Percentiles rank a stretch among this genome's conserved stretches.
phyloP scores from a whole-genome alignment of 1,140 invertebrate species.

The Nasonia vitripennis region DNA sequence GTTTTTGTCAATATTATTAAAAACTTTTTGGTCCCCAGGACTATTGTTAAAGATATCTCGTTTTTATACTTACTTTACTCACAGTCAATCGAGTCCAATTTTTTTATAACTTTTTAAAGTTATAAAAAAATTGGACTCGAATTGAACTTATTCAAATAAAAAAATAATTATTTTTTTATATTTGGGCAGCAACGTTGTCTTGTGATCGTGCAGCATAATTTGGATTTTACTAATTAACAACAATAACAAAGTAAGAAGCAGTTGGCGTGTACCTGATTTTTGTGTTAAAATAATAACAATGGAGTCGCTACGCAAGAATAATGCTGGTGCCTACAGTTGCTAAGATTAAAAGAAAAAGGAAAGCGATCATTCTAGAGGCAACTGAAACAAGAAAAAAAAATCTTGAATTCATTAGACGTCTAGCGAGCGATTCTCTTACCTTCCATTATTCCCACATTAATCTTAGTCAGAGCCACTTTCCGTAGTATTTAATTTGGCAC shows the following conservation, averaged over 20 bases:
- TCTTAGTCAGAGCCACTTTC: slow-evolving; percentile 20
- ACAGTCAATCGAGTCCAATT: too few species aligned
- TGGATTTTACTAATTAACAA: slow-evolving; percentile 1
- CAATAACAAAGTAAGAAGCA: neutral
- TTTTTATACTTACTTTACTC: slow-evolving; percentile 69
- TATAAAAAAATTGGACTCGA: neutral
- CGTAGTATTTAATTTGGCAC: neutral
- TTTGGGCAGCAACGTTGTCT: slow-evolving; percentile 8
- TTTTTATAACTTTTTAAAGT: neutral
- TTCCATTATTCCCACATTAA: slow-evolving; percentile 34
- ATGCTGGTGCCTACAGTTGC: slow-evolving; percentile 64
- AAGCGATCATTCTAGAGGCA: neutral
- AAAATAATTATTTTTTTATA: slow-evolving; percentile 36
- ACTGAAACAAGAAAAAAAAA: neutral
- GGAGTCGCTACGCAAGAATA: slow-evolving; percentile 58
- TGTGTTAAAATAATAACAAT: slow-evolving; percentile 60
- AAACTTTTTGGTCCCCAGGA: slow-evolving; percentile 33
- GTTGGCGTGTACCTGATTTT: slow-evolving; percentile 72
- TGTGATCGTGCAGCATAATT: slow-evolving; percentile 43
- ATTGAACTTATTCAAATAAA: neutral
- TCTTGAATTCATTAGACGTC: neutral
- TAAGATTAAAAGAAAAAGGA: slow-evolving; percentile 46
- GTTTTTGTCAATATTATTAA: slow-evolving; percentile 35
- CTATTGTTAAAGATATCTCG: slow-evolving; percentile 70
- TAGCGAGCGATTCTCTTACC: slow-evolving; percentile 12